Evolutionary conservation across 2,113 vertebrate species (phyloP), one percentile per base, ranked within the genome.

Genomic region (Nibea albiflora): DNA sequence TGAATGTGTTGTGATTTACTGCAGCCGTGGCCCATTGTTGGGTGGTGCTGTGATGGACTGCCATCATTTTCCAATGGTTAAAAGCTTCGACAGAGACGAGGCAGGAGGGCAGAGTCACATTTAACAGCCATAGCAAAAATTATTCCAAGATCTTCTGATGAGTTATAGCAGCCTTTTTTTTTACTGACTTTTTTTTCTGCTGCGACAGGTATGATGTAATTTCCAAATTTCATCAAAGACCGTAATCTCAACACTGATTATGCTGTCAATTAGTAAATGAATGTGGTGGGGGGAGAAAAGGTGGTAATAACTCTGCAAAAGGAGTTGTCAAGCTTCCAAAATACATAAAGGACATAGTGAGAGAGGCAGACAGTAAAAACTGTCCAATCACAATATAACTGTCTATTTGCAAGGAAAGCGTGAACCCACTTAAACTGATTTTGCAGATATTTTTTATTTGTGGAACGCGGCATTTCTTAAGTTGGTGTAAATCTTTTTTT

Each of bases 261-360:
- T 91, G 79, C 83, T 87, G 84, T 91, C 92, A 94, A 94, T 93
- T 94, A 93, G 89, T 86, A 93, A 94, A 94, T 94, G 85, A 93
- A 90, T 90, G 86, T 85, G 75, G 86, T 63, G 52, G 17, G 31
- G 31, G 1, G 31, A 5, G 1, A 5, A 6, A 24, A 57, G 44
- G 61, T 22, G 58, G 87, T 88, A 88, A 94, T 92, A 94, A 93
- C 83, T 90, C 80, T 88, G 77, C 76, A 74, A 87, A 85, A 78
- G 78, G 78, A 88, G 77, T 90, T 94, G 93, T 90, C 88, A 84
- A 44, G 86, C 86, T 82, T 93, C 92, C 92, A 93, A 94, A 93
- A 90, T 88, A 90, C 90, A 90, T 91, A 93, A 93, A 91, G 90
- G 92, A 91, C 89, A 65, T n/a, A 72, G 84, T 73, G 85, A 89